These are phyloP conservation scores for Chironex yamaguchii DNA, from an alignment of 30 jellyfish, hydroid and myxozoan genomes.

Conservation along the genomic window DNA sequence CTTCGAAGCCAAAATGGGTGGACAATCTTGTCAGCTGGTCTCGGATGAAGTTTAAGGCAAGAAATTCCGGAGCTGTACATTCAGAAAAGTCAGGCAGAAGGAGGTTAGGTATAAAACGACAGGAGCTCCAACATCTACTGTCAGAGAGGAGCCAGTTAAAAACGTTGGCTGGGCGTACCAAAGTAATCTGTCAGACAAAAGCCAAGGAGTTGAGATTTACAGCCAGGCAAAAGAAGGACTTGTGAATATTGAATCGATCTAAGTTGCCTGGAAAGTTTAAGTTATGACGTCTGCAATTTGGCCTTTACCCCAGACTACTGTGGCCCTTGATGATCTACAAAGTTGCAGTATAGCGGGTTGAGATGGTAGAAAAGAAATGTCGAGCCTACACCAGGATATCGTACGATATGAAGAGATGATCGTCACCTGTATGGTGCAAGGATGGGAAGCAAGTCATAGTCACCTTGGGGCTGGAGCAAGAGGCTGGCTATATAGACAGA, in stretches of 20 bases:
- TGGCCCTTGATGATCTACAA: constrained; percentile 6
- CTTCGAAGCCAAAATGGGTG: background rate
- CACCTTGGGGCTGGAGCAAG: constrained; percentile 10
- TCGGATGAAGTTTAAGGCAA: background rate
- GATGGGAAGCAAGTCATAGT: background rate
- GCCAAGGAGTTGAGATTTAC: background rate
- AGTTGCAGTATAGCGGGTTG: background rate
- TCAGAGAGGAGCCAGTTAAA: constrained; percentile 5
- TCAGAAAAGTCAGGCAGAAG: background rate
- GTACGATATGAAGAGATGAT: background rate
- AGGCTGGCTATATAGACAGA: background rate
- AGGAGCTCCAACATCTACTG: background rate
- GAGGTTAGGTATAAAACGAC: background rate
- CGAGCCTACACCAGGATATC: background rate
- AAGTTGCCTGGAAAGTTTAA: background rate
- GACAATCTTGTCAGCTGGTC: constrained; percentile 1
- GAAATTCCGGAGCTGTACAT: background rate
- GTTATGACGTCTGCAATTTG: constrained; percentile 1
- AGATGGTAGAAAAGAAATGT: background rate
- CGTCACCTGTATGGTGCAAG: background rate
- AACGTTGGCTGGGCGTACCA: background rate
- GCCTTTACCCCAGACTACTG: background rate
- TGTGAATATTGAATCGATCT: background rate
- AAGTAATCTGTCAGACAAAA: background rate
- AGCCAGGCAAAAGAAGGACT: background rate